Percentiles rank a stretch among this genome's conserved stretches.
These are phyloP conservation scores for western clawed frog (Xenopus tropicalis) DNA, from an alignment of 2,113 vertebrate species.

Conservation along the genomic window UCB_Xtro_10.0 CM004446.2:139739001-139739500, in stretches of 20 bases:
- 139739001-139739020: constrained; percentile 56
- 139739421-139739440: too few relatives aligned
- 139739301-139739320: not conserved
- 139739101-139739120: constrained; percentile 38
- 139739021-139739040: constrained; percentile 48
- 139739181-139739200: constrained; percentile 56
- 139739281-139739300: not conserved
- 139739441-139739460: too few relatives aligned
- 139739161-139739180: constrained; percentile 58
- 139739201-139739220: constrained; percentile 30
- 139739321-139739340: not conserved
- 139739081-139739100: constrained; percentile 56
- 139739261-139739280: constrained; percentile 4
- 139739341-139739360: not conserved
- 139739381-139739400: too few relatives aligned
- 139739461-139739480: too few relatives aligned
- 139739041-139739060: constrained; percentile 48
- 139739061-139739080: constrained; percentile 41
- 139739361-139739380: not conserved
- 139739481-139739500: too few relatives aligned
- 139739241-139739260: constrained; percentile 13
- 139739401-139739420: too few relatives aligned
- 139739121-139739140: constrained; percentile 48
- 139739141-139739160: too few relatives aligned
- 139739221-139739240: constrained; percentile 46